A percentile compares a stretch with the other conserved stretches of the same genome.
phyloP scores from a whole-genome alignment of 2,797 vertebrate genomes.

The Limnodromus scolopaceus region DNA sequence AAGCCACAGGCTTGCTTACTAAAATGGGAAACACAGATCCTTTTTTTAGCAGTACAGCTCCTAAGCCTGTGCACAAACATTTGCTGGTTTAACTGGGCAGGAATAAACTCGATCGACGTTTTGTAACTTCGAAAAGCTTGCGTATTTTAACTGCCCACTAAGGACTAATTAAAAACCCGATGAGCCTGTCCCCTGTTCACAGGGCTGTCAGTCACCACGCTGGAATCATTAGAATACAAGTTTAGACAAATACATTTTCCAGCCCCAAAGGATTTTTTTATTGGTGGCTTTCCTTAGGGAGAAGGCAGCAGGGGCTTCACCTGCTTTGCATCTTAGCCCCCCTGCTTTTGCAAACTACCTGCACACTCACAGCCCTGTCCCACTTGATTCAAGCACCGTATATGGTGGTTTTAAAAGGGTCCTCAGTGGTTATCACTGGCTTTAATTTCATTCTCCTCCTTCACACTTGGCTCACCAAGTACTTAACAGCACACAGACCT shows the following conservation, averaged over 20 bases:
- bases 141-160: not conserved
- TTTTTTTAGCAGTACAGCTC: not conserved
- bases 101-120: not conserved
- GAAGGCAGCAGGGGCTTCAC: not conserved
- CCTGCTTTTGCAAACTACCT: not conserved
- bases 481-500: accelerated
- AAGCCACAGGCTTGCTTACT: not conserved
- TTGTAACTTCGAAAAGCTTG: not conserved
- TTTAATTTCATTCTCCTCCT: not conserved
- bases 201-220: not conserved
- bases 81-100: not conserved
- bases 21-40: not conserved
- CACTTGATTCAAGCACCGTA: not conserved
- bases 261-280: not conserved
- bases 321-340: not conserved
- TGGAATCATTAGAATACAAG: not conserved
- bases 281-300: not conserved
- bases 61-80: not conserved
- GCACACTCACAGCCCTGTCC: accelerated
- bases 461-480: accelerated
- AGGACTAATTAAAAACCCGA: not conserved
- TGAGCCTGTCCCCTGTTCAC: accelerated
- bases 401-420: not conserved
- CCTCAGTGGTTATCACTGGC: not conserved
- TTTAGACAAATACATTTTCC: not conserved